Conservation (phyloP, 1,140 invertebrate species). For the Hycleus cichorii region DNA sequence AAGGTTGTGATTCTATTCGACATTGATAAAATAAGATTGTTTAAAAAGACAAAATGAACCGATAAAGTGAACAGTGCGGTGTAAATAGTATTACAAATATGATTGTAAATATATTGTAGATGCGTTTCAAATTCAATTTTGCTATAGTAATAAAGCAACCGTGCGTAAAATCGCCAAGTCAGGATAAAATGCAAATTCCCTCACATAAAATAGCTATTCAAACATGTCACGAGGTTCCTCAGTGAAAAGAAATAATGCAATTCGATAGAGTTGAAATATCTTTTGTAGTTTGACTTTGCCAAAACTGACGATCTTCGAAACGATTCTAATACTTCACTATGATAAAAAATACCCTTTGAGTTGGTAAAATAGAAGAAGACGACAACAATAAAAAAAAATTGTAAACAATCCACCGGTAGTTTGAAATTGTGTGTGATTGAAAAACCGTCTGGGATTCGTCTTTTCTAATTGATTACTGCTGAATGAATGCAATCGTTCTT, state of each 20-base stretch:
- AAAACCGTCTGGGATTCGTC: too few relatives aligned
- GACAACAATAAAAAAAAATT: too few relatives aligned
- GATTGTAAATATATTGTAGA: conserved; percentile 7
- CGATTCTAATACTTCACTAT: too few relatives aligned
- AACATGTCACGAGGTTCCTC: conserved; percentile 13
- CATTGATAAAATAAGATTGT: too few relatives aligned
- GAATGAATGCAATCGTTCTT: conserved; percentile 7
- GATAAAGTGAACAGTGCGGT: neutral
- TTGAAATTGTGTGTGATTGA: too few relatives aligned
- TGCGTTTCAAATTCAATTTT: conserved; percentile 13
- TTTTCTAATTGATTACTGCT: too few relatives aligned
- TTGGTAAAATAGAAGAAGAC: too few relatives aligned
- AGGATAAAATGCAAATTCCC: conserved; percentile 15
- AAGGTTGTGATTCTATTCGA: neutral
- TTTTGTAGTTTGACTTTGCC: neutral
- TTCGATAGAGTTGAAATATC: conserved; percentile 10
- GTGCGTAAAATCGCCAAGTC: conserved; percentile 18
- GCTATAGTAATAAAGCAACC: conserved; percentile 13
- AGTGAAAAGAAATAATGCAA: conserved; percentile 13
- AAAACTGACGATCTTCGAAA: too few relatives aligned
- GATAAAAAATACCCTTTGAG: too few relatives aligned
- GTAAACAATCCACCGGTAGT: too few relatives aligned
- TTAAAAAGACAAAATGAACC: neutral
- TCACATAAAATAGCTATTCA: conserved; percentile 15
- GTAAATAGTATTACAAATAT: conserved; percentile 3